Evolutionary conservation across 2,113 vertebrate genomes (phyloP), one percentile per base, ranked within the genome.

Genomic region (Muntiacus reevesi): DNA sequence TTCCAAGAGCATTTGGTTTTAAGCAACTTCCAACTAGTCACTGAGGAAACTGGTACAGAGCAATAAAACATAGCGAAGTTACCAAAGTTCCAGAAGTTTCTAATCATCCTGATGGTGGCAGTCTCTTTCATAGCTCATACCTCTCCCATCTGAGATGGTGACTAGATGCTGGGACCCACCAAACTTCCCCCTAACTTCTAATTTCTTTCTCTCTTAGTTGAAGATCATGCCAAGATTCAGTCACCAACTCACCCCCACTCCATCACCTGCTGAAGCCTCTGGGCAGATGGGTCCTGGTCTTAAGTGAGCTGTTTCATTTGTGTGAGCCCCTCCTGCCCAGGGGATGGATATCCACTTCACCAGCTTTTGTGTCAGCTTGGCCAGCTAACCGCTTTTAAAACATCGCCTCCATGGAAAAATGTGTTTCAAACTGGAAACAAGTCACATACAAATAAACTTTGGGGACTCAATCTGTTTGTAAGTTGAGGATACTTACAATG

Each of bases 401-500:
- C 30, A 45, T 21, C 4, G 15, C 17, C 21, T 84, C 78, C 86
- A 23, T 89, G 54, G 28, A 54, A 96, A 95, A 93, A 55, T 71
- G 14, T 82, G 27, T 95, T 84, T 92, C 43, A 92, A 88, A 82
- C 84, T 47, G 30, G 89, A 86, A 98, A 62, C 6, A 88, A 50
- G 9, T 82, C 47, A 36, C 83, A 74, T 55, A 45, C 19, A 89
- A 91, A 95, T 84, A 67, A 62, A 81, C 15, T 43, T 85, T 67
- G 52, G 33, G 7, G 95, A 85, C 30, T 64, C 27, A 85, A 85
- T 71, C 40, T 60, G 4, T 64, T 93, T 59, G 3, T 60, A 71
- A 55, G 50, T n/a, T 67, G 16, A 36, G 96, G 76, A 52, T 21
- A 94, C 5, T 71, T 67, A 30, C 1, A 93, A 84, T 15, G 1